phyloP scores from a whole-genome alignment of 2,888 invertebrate species.

The Vannuccia rotundouncinata region DNA sequence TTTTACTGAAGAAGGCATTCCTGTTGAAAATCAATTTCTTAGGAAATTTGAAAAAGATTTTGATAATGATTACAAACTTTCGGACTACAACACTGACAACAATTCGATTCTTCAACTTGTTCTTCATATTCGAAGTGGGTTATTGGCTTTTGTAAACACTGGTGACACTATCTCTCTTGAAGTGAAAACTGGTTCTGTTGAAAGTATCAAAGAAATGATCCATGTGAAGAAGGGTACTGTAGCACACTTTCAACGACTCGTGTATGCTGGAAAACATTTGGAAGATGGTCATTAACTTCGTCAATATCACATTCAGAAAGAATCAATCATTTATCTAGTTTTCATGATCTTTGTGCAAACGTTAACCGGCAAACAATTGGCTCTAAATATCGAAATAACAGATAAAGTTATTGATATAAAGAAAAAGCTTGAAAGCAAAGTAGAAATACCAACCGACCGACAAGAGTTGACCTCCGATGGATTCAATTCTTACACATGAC shows the following conservation, averaged over 20 bases:
- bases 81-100: neutral
- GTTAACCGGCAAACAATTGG: neutral
- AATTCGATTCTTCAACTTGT: neutral
- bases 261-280: neutral
- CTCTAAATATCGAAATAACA: neutral
- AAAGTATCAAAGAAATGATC: neutral
- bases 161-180: neutral
- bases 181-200: neutral
- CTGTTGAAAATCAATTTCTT: neutral
- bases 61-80: neutral
- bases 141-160: neutral
- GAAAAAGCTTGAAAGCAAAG: neutral
- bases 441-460: neutral
- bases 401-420: conserved; percentile 39
- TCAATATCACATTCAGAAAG: neutral
- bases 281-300: neutral
- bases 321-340: conserved; percentile 8
- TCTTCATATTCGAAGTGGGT: neutral
- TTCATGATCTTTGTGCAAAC: neutral
- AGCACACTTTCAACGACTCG: neutral
- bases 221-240: neutral
- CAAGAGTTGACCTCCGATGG: neutral
- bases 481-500: neutral
- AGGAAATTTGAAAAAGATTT: neutral
- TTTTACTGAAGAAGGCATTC: neutral